Percentiles rank a stretch among this genome's conserved stretches.
phyloP scores from a whole-genome alignment of 1,140 invertebrate genomes.

The Probaryconus sp. region DNA sequence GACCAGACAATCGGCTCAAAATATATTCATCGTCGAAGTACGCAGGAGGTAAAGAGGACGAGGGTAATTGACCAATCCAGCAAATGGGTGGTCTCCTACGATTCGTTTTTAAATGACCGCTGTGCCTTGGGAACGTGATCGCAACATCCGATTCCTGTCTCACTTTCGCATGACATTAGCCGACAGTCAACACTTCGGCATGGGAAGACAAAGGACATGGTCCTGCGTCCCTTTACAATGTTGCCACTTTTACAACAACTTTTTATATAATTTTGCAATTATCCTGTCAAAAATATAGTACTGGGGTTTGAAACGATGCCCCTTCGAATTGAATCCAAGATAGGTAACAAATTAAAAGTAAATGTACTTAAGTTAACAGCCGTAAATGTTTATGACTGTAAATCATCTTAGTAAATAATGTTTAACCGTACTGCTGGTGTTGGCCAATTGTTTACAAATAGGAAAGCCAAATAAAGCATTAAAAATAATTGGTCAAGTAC shows the following conservation, averaged over 20 bases:
- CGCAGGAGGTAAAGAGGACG: constrained; percentile 52
- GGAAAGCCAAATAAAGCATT: no score
- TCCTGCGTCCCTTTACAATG: constrained; percentile 1
- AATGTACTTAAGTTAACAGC: no score
- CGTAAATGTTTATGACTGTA: no score
- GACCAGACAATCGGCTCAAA: constrained; percentile 42
- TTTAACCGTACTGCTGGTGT: no score
- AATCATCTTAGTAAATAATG: no score
- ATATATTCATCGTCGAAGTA: constrained; percentile 49
- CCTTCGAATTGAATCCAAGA: no score
- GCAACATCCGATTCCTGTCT: constrained; percentile 57
- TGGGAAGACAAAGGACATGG: background rate
- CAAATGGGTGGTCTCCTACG: constrained; percentile 73
- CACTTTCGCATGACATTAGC: constrained; percentile 41
- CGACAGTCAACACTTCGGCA: constrained; percentile 8
- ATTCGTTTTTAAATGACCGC: constrained; percentile 72
- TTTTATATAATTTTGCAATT: no score
- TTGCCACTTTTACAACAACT: background rate
- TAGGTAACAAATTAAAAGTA: no score
- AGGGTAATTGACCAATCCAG: constrained; percentile 69
- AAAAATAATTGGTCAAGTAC: no score
- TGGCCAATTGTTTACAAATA: no score
- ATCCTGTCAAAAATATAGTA: no score
- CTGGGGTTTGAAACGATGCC: no score
- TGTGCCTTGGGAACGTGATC: constrained; percentile 71